Percentiles rank a stretch among this genome's conserved stretches.
Conservation (phyloP, 2,113 vertebrate genomes). For the Phyllopteryx taeniolatus region DNA sequence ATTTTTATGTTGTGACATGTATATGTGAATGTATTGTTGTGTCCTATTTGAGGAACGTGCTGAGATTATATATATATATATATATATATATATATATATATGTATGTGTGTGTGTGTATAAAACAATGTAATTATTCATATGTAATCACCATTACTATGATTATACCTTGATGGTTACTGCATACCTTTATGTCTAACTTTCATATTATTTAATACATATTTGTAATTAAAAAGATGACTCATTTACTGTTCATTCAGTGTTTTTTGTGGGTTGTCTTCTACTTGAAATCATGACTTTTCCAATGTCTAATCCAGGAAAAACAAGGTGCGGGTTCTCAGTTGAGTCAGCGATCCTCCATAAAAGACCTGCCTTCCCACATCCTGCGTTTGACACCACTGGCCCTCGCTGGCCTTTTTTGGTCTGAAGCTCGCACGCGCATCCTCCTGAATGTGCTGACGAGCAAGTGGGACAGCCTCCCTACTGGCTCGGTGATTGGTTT, state of each 20-base stretch:
- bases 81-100: constrained; percentile 22
- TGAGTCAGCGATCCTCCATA: constrained; percentile 32
- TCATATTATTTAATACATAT: constrained; percentile 79
- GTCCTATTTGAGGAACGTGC: constrained; percentile 55
- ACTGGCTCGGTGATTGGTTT: constrained; percentile 22
- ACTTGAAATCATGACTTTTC: not conserved
- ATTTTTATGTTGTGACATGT: constrained; percentile 47
- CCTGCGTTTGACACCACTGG: constrained; percentile 38
- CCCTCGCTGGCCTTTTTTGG: constrained; percentile 12
- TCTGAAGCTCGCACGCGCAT: constrained; percentile 24
- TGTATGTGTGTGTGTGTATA: constrained; percentile 19
- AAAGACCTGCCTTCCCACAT: constrained; percentile 45
- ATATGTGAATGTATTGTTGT: constrained; percentile 65
- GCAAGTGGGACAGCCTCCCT: constrained; percentile 49
- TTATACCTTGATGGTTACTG: constrained; percentile 54
- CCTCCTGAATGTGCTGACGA: constrained; percentile 51
- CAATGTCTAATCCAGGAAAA: constrained; percentile 1
- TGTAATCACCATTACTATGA: constrained; percentile 69
- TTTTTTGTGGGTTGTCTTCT: not conserved
- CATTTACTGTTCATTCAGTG: constrained; percentile 2
- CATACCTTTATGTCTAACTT: constrained; percentile 61
- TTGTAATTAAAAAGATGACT: constrained; percentile 70
- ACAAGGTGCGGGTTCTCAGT: constrained; percentile 2
- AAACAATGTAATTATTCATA: constrained; percentile 65
- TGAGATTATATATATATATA: constrained; percentile 23